These are phyloP conservation scores for Papilio polytes DNA, from an alignment of 1,140 invertebrate species.

Conservation along the genomic window DNA sequence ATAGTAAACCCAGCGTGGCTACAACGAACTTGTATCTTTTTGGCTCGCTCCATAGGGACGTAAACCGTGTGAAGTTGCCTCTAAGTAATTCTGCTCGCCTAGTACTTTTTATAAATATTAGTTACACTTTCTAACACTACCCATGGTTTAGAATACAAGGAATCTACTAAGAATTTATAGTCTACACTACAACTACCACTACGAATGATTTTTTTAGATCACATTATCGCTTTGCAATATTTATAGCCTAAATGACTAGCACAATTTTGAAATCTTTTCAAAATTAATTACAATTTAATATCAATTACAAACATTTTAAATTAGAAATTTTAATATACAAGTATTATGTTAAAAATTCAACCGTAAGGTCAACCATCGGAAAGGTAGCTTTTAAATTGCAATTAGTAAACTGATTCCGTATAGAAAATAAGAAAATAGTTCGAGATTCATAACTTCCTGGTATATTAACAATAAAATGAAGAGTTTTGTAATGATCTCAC, in stretches of 20 bases:
- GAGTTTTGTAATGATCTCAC: too few relatives aligned
- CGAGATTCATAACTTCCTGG: neutral
- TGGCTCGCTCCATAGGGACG: neutral
- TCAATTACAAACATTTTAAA: neutral
- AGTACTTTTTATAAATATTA: neutral
- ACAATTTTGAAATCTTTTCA: slow-evolving; percentile 42
- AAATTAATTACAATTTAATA: neutral
- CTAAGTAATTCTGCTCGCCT: neutral
- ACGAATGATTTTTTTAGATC: slow-evolving; percentile 60
- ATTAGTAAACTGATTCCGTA: neutral
- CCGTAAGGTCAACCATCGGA: neutral
- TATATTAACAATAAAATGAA: neutral
- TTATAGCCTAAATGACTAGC: slow-evolving; percentile 52
- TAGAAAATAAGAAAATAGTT: too few relatives aligned
- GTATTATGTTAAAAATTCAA: neutral
- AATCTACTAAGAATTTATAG: slow-evolving; percentile 19
- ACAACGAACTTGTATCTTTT: neutral
- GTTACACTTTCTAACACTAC: neutral
- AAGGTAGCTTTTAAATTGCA: neutral
- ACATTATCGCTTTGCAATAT: slow-evolving; percentile 81
- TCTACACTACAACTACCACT: slow-evolving; percentile 21
- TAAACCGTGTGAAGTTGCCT: neutral
- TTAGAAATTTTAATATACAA: neutral
- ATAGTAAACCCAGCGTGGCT: neutral
- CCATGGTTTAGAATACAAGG: slow-evolving; percentile 12